Evolutionary conservation across 1,140 invertebrate species (phyloP).

Genomic region (Pachyrhynchus sulphureomaculatus): DNA sequence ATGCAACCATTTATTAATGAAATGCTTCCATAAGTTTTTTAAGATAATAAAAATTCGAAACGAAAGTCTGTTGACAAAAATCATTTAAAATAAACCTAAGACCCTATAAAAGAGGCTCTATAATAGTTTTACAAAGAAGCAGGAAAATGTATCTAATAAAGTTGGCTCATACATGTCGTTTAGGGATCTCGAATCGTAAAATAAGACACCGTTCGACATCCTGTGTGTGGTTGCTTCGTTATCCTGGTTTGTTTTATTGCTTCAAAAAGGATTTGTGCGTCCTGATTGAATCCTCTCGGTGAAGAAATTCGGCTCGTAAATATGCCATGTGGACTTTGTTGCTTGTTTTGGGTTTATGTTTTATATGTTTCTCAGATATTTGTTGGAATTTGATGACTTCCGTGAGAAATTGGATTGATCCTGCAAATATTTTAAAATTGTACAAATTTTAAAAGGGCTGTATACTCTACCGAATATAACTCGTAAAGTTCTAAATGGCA

Average conservation of each 20-base stretch:
- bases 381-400: not conserved
- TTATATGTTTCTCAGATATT: not conserved
- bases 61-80: constrained; percentile 4
- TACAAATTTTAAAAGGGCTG: too few relatives aligned
- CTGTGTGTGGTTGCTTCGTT: constrained; percentile 1
- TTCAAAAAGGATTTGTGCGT: constrained; percentile 13
- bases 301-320: constrained; percentile 6
- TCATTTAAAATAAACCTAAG: not conserved
- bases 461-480: too few relatives aligned
- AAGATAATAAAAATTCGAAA: too few relatives aligned
- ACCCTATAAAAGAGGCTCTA: not conserved
- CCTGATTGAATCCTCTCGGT: constrained; percentile 7
- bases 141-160: constrained; percentile 19
- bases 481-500: too few relatives aligned
- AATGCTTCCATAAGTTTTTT: too few relatives aligned
- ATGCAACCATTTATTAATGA: too few relatives aligned
- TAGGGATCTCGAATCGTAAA: constrained; percentile 13
- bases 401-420: too few relatives aligned
- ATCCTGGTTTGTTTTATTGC: constrained; percentile 12
- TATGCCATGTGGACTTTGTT: constrained; percentile 11
- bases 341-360: constrained; percentile 5
- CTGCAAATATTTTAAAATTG: too few relatives aligned
- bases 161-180: constrained; percentile 12
- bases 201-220: constrained; percentile 10
- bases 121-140: constrained; percentile 10